These are phyloP conservation scores for Embiotoca jacksoni DNA, from an alignment of 2,113 vertebrate species.

Conservation along the genomic window DNA sequence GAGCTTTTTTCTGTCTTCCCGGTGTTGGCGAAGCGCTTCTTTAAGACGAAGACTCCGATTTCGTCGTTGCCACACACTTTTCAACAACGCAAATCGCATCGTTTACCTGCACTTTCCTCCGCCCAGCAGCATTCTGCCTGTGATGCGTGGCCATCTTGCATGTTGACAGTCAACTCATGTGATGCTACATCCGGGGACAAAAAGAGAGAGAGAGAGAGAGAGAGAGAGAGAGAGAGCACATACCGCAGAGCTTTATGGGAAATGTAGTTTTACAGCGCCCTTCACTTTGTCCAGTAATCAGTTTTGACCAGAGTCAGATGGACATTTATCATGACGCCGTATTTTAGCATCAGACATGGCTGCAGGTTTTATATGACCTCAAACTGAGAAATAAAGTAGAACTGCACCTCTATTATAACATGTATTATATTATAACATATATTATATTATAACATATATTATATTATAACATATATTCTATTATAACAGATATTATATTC, in stretches of 20 bases:
- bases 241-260: conserved; percentile 62
- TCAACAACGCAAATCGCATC: background rate
- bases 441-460: too few relatives aligned
- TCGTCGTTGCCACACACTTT: background rate
- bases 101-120: conserved; percentile 97
- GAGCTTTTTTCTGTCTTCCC: background rate
- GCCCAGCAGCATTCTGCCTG: conserved; percentile 98
- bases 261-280: conserved; percentile 56
- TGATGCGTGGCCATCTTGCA: conserved; percentile 99
- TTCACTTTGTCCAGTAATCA: background rate
- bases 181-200: conserved; percentile 88
- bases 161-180: conserved; percentile 92
- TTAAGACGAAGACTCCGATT: background rate
- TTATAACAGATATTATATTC: too few relatives aligned
- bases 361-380: too few relatives aligned
- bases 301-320: too few relatives aligned
- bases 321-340: too few relatives aligned
- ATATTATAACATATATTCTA: too few relatives aligned
- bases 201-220: conserved; percentile 56
- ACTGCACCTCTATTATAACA: too few relatives aligned
- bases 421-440: too few relatives aligned
- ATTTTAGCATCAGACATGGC: too few relatives aligned
- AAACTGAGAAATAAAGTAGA: too few relatives aligned
- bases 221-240: conserved; percentile 57
- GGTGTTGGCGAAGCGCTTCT: background rate